A percentile compares a stretch with the other conserved stretches of the same genome.
These are phyloP conservation scores for Nephrotoma flavescens DNA, from an alignment of 2,888 invertebrate species.

Conservation along the genomic window DNA sequence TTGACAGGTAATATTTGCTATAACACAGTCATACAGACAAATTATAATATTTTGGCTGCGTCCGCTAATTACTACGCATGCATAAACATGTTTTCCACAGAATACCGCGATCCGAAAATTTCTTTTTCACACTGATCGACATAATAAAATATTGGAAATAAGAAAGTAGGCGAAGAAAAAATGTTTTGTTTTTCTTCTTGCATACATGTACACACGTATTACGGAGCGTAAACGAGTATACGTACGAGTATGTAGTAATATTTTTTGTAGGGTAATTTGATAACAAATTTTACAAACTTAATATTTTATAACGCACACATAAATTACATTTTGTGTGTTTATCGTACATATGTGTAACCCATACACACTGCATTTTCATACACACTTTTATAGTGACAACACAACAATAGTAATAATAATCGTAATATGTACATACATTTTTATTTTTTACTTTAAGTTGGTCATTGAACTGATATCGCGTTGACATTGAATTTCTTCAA, in stretches of 20 bases:
- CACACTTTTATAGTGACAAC: background rate
- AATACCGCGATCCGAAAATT: background rate
- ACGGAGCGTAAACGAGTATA: background rate
- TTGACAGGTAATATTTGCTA: too few species aligned
- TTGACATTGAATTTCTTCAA: slow-evolving; percentile 4
- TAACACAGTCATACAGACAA: too few species aligned
- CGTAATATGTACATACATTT: background rate
- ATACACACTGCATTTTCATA: background rate
- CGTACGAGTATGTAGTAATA: background rate
- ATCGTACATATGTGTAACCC: background rate
- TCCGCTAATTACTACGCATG: background rate
- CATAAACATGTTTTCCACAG: background rate
- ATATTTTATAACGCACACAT: background rate
- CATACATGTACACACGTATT: too few species aligned
- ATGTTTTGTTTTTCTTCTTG: background rate
- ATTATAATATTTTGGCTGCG: too few species aligned
- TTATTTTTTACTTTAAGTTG: background rate
- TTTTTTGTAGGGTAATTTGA: background rate
- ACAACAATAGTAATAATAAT: background rate
- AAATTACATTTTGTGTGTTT: background rate
- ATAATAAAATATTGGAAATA: background rate
- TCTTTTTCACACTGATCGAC: background rate
- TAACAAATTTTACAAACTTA: background rate
- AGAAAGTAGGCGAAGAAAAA: background rate
- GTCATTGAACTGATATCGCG: slow-evolving; percentile 3